A percentile compares a stretch with the other conserved stretches of the same genome.
Evolutionary conservation across 1,140 invertebrate species (phyloP).

Genomic region (Dendrolimus kikuchii): DNA sequence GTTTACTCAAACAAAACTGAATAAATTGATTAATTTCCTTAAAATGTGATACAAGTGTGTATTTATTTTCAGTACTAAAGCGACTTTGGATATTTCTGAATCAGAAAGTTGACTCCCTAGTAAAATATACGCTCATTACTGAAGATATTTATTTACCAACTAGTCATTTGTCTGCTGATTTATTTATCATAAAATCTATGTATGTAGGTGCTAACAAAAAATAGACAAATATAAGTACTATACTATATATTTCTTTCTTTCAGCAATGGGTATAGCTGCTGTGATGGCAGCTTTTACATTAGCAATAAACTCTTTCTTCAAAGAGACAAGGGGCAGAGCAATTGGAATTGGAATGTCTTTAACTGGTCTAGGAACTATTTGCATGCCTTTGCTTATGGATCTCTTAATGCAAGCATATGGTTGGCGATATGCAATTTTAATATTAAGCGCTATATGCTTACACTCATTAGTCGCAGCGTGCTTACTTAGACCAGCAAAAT

Average conservation of each 20-base stretch:
- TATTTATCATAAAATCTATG: too few species aligned
- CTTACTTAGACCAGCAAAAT: conserved; percentile 74
- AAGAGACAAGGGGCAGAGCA: conserved; percentile 66
- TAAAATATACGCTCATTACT: too few species aligned
- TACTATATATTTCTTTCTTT: conserved; percentile 21
- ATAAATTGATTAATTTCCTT: too few species aligned
- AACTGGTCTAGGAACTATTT: conserved; percentile 69
- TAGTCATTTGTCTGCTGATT: too few species aligned
- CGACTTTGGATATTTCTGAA: too few species aligned
- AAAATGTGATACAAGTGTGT: too few species aligned
- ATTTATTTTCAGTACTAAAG: too few species aligned
- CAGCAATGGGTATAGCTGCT: conserved; percentile 63
- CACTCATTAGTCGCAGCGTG: conserved; percentile 71
- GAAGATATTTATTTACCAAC: too few species aligned
- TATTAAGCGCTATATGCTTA: conserved; percentile 72
- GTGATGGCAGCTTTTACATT: conserved; percentile 66
- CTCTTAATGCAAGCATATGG: conserved; percentile 64
- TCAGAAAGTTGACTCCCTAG: too few species aligned
- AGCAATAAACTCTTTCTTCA: conserved; percentile 73
- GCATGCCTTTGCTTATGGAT: conserved; percentile 67
- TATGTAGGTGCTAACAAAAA: too few species aligned
- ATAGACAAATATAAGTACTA: neutral
- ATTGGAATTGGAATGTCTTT: conserved; percentile 71
- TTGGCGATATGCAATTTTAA: conserved; percentile 70
- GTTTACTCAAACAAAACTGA: too few species aligned